Percentiles rank a stretch among this genome's conserved stretches.
These are phyloP conservation scores for Caerostris extrusa DNA, from an alignment of 1,140 invertebrate species.

Conservation along the genomic window DNA sequence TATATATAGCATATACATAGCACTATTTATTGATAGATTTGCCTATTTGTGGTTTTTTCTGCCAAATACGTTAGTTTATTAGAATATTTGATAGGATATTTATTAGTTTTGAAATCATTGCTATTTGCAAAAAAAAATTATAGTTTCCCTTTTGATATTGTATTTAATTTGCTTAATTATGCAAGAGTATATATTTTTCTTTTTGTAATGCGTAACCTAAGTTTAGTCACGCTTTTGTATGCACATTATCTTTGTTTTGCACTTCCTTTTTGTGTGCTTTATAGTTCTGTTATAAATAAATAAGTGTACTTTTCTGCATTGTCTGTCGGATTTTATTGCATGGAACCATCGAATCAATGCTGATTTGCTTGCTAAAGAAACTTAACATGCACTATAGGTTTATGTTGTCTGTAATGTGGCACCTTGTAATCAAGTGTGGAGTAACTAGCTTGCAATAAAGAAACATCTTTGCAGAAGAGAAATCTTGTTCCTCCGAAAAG, in stretches of 20 bases:
- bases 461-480: background rate
- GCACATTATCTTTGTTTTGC: slow-evolving; percentile 64
- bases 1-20: slow-evolving; percentile 66
- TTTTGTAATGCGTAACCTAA: slow-evolving; percentile 74
- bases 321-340: slow-evolving; percentile 62
- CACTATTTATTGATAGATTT: slow-evolving; percentile 75
- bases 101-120: slow-evolving; percentile 60
- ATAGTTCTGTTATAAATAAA: slow-evolving; percentile 53
- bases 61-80: slow-evolving; percentile 74
- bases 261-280: slow-evolving; percentile 52
- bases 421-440: background rate
- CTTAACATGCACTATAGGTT: slow-evolving; percentile 34
- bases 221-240: slow-evolving; percentile 74
- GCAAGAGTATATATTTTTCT: background rate
- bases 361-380: slow-evolving; percentile 29
- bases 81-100: slow-evolving; percentile 57
- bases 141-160: slow-evolving; percentile 36
- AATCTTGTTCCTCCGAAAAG: background rate
- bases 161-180: slow-evolving; percentile 49
- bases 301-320: slow-evolving; percentile 64
- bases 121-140: slow-evolving; percentile 34
- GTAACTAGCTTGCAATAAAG: background rate
- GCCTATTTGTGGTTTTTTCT: slow-evolving; percentile 64
- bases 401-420: slow-evolving; percentile 6
- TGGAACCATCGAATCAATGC: slow-evolving; percentile 47